A percentile compares a stretch with the other conserved stretches of the same genome.
Evolutionary conservation across 2,113 vertebrate species (phyloP).

Genomic region (Typhlomys cinereus): DNA sequence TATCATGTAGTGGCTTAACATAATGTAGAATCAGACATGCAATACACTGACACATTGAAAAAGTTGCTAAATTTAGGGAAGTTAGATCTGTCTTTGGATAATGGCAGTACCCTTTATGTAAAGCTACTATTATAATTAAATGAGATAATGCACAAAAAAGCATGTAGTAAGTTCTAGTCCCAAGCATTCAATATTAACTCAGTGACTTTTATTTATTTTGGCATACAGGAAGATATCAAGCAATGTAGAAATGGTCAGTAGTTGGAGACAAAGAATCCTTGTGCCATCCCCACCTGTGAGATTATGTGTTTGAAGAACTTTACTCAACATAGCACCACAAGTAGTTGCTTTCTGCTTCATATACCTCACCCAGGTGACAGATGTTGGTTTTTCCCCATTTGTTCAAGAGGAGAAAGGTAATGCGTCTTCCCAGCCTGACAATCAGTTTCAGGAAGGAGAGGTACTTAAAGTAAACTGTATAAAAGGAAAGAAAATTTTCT

Average conservation of each 20-base stretch:
- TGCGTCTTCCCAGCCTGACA: neutral
- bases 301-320: neutral
- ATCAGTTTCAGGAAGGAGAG: neutral
- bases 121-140: neutral
- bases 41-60: neutral
- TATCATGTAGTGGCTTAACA: neutral
- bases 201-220: neutral
- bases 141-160: constrained; percentile 10
- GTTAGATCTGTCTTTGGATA: neutral
- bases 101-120: neutral
- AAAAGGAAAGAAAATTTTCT: constrained; percentile 59
- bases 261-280: neutral
- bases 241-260: neutral
- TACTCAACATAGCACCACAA: neutral
- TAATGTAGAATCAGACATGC: neutral
- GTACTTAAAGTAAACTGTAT: neutral
- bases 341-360: neutral
- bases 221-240: neutral
- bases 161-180: neutral
- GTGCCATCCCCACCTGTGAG: neutral
- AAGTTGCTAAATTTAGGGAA: constrained; percentile 1
- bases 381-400: neutral
- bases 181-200: neutral
- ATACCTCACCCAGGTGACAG: neutral
- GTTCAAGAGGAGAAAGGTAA: neutral